These are phyloP conservation scores for Portunus trituberculatus DNA, from an alignment of 1,140 invertebrate species.

Conservation along the genomic window DNA sequence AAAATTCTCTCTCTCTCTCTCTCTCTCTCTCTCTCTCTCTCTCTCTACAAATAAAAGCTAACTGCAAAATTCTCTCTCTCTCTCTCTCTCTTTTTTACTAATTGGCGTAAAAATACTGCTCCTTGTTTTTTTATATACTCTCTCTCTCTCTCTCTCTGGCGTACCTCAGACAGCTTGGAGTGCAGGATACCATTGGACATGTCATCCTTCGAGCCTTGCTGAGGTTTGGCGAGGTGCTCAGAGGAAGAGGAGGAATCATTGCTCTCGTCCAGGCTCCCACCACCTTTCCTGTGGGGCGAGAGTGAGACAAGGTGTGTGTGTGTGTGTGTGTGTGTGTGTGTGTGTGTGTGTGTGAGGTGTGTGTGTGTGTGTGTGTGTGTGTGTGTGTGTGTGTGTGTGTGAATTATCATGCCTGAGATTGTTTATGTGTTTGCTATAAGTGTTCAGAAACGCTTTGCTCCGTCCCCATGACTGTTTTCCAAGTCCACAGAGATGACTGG, in stretches of 20 bases:
- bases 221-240: not conserved
- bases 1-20: too few species aligned
- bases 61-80: too few species aligned
- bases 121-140: not conserved
- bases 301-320: not conserved
- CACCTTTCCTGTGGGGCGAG: constrained; percentile 24
- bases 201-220: constrained; percentile 40
- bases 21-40: too few species aligned
- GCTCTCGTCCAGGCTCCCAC: constrained; percentile 65
- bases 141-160: not conserved
- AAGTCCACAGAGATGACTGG: too few species aligned
- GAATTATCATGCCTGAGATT: too few species aligned
- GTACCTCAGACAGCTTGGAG: constrained; percentile 60
- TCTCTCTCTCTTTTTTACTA: too few species aligned
- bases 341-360: not conserved
- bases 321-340: not conserved
- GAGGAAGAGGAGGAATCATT: not conserved
- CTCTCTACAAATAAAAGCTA: too few species aligned
- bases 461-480: too few species aligned
- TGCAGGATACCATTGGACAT: constrained; percentile 61
- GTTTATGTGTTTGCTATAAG: too few species aligned
- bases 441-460: too few species aligned
- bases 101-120: too few species aligned
- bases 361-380: not conserved
- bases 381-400: too few species aligned